phyloP scores from a whole-genome alignment of 2,888 invertebrate genomes.

The Erannis defoliaria region DNA sequence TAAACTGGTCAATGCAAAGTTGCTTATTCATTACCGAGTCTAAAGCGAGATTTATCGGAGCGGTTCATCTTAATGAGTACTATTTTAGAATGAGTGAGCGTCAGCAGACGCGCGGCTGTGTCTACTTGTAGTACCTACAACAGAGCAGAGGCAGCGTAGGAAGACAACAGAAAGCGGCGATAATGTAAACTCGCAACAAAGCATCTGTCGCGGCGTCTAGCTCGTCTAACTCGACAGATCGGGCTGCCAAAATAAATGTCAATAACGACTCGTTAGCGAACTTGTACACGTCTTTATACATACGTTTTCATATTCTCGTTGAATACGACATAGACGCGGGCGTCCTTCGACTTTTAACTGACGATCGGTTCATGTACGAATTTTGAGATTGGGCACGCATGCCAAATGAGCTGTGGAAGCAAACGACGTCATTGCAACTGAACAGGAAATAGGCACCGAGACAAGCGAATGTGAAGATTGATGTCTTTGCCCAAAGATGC shows the following conservation, averaged over 20 bases:
- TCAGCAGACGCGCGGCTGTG: constrained; percentile 59
- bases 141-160: constrained; percentile 51
- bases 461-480: constrained; percentile 36
- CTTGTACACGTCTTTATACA: constrained; percentile 48
- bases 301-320: constrained; percentile 37
- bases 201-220: constrained; percentile 56
- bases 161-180: constrained; percentile 62
- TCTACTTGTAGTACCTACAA: constrained; percentile 50
- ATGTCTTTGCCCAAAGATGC: constrained; percentile 30
- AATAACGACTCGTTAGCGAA: constrained; percentile 62
- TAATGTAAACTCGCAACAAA: constrained; percentile 64
- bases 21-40: constrained; percentile 44
- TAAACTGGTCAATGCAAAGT: constrained; percentile 39
- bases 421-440: constrained; percentile 42
- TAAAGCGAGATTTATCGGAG: constrained; percentile 47
- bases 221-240: constrained; percentile 52
- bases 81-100: constrained; percentile 64
- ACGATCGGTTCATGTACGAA: constrained; percentile 42
- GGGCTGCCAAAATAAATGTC: constrained; percentile 69
- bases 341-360: constrained; percentile 45
- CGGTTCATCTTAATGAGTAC: constrained; percentile 62
- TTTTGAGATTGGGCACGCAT: constrained; percentile 43
- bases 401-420: constrained; percentile 46
- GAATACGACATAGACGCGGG: constrained; percentile 32
- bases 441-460: constrained; percentile 43